phyloP scores from a whole-genome alignment of 2,113 vertebrate genomes.

The Balaenoptera acutorostrata region DNA sequence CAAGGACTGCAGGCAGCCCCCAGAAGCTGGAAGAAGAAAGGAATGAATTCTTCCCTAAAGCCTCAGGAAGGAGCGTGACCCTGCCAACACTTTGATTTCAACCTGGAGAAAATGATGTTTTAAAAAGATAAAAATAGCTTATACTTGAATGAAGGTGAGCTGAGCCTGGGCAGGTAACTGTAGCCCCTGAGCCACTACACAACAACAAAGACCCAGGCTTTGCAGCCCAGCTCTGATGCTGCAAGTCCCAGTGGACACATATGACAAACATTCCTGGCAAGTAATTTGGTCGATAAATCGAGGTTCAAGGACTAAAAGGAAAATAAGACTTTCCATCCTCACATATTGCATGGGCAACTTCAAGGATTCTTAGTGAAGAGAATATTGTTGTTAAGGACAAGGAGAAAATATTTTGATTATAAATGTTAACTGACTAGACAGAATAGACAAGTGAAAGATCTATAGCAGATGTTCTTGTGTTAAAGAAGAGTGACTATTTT shows the following conservation, averaged over 20 bases:
- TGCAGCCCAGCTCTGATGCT: not conserved
- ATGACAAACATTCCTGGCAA: not conserved
- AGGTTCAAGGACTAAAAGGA: not conserved
- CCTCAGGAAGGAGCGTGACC: not conserved
- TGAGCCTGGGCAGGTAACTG: not conserved
- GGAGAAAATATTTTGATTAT: conserved; percentile 52
- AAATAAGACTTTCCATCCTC: not conserved
- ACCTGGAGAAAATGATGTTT: not conserved
- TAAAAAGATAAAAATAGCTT: not conserved
- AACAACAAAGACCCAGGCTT: not conserved
- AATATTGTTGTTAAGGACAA: not conserved
- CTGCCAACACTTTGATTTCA: not conserved
- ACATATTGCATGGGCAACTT: not conserved
- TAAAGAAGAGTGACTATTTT: not conserved
- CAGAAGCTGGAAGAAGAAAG: not conserved
- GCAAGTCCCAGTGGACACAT: not conserved
- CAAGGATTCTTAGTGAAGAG: not conserved
- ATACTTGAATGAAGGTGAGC: not conserved
- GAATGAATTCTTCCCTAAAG: not conserved
- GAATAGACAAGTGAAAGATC: not conserved
- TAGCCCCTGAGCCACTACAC: not conserved
- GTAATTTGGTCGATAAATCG: not conserved
- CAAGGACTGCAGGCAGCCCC: not conserved
- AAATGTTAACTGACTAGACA: conserved; percentile 14
- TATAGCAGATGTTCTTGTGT: not conserved